Conservation (phyloP, 2,113 vertebrate species). For the Gnathonemus longibarbis region DNA sequence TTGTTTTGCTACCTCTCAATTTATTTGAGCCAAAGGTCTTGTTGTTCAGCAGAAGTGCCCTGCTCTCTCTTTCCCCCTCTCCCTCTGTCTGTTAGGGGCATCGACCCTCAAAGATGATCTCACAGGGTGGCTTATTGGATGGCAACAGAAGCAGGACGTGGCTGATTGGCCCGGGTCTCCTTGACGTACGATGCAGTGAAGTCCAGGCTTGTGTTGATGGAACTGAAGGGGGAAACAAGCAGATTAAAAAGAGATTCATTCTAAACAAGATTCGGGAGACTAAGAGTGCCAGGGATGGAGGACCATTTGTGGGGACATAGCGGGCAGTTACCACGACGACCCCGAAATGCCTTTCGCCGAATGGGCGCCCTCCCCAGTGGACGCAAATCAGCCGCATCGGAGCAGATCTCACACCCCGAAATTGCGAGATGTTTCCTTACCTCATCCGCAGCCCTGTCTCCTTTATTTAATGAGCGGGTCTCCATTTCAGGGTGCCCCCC, state of each 20-base stretch:
- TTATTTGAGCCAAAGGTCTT: not conserved
- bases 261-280: not conserved
- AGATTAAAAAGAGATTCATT: conserved; percentile 1
- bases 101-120: not conserved
- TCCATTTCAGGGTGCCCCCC: not conserved
- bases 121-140: not conserved
- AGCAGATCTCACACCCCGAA: not conserved
- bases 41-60: not conserved
- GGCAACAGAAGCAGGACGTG: not conserved
- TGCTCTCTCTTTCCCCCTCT: not conserved
- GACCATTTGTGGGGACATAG: not conserved
- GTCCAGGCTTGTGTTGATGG: not conserved
- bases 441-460: conserved; percentile 27
- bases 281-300: not conserved
- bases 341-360: not conserved
- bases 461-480: conserved; percentile 16
- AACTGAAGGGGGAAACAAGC: not conserved
- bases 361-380: not conserved
- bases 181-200: not conserved
- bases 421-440: conserved; percentile 18
- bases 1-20: not conserved
- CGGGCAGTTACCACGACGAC: conserved; percentile 1
- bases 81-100: not conserved
- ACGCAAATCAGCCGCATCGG: conserved; percentile 22
- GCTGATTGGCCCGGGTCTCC: conserved; percentile 26